Evolutionary conservation across 2,113 vertebrate genomes (phyloP), one percentile per base, ranked within the genome.

Genomic region (Panthera tigris): DNA sequence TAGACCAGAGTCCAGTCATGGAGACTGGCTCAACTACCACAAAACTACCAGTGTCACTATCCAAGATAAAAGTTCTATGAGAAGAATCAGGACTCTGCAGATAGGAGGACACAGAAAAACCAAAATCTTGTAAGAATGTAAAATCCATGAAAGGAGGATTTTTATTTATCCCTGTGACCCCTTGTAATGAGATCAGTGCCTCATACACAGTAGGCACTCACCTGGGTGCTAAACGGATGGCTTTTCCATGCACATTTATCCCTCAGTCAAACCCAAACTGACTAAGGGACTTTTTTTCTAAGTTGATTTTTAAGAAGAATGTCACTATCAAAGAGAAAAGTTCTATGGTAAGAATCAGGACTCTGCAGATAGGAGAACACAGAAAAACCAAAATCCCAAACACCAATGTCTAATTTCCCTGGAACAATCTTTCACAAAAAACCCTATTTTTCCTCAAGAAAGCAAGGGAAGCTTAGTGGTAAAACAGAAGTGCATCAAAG

Each of bases 291-390:
- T 55, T 48, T 29, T 29, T 52, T 48, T 29, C 14, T 29, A 93
- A 86, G 29, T 57, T 73, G 33, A 27, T 27, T 93, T 97, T 39
- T 81, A 95, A 78, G n/a, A 89, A 71, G 36, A 96, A 96, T 36
- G 5, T 89, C 33, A 91, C 5, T 95, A 18, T 90, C 41, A 83
- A 91, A 92, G 81, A 45, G 23, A 89, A 84, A 96, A 68, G 25
- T 3, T 57, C 8, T 87, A 48, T 33, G 15, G 1, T 94, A 45
- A 45, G 45, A 45, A 45, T 45, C 45, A 45, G 45, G 45, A 18
- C 65, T 66, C 45, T 48, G 25, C 4, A 94, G 71, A 65, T 1
- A 94, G 19, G 7, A 52, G 18, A 66, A 80, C 18, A 97, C 3
- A 76, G 27, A 29, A 96, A 94, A 95, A 82, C 61, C 41, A 83